These are phyloP conservation scores for Synanthedon myopaeformis DNA, from an alignment of 2,888 invertebrate genomes.

Conservation along the genomic window DNA sequence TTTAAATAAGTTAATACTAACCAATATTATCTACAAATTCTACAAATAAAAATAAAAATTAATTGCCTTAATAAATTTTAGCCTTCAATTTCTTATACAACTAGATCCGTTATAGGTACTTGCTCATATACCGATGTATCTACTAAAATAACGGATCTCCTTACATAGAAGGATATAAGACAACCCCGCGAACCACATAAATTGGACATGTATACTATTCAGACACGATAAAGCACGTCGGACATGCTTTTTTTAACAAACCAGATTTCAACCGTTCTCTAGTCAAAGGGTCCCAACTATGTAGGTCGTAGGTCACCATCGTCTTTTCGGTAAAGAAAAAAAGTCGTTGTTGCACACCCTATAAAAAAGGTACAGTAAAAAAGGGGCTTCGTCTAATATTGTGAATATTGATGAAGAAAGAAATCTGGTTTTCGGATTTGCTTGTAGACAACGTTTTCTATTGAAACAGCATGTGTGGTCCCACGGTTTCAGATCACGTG, in stretches of 20 bases:
- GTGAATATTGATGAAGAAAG: conserved; percentile 71
- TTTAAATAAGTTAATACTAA: too few relatives aligned
- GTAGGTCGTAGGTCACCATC: conserved; percentile 59
- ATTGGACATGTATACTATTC: conserved; percentile 31
- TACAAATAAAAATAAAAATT: too few relatives aligned
- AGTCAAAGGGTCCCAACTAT: conserved; percentile 37
- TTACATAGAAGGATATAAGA: conserved; percentile 11
- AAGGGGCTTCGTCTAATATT: conserved; percentile 66
- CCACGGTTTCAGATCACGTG: conserved; percentile 53
- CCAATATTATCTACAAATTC: too few relatives aligned
- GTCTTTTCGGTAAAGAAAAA: conserved; percentile 57
- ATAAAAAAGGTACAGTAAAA: conserved; percentile 47
- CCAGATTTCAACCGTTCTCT: conserved; percentile 53
- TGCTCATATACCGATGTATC: too few relatives aligned
- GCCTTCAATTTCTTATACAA: too few relatives aligned
- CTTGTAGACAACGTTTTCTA: conserved; percentile 31
- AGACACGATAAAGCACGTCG: conserved; percentile 29
- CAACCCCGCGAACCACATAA: conserved; percentile 32
- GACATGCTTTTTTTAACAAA: conserved; percentile 61
- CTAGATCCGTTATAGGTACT: too few relatives aligned
- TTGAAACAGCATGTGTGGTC: conserved; percentile 55
- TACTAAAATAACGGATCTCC: conserved; percentile 4
- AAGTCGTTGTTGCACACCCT: conserved; percentile 54
- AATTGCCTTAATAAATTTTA: too few relatives aligned
- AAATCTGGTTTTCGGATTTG: conserved; percentile 61